These are phyloP conservation scores for Oikopleura albicans DNA, from an alignment of 23 tunicate genomes.

Conservation along the genomic window DNA sequence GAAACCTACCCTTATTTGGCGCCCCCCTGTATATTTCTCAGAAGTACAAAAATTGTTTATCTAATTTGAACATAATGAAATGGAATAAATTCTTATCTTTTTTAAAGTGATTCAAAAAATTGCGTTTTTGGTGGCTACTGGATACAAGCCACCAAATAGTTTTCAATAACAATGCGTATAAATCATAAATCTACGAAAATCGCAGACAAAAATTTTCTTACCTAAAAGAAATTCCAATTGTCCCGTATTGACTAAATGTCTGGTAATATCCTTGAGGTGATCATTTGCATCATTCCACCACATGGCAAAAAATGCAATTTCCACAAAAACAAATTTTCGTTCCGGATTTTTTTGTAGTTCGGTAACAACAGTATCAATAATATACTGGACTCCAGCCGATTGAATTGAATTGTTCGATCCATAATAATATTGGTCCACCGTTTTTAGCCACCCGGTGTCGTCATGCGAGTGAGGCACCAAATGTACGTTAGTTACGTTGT, in stretches of 20 bases:
- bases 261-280: constrained; percentile 18
- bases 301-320: constrained; percentile 69
- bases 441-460: constrained; percentile 94
- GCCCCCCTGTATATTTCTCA: too few relatives aligned
- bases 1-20: too few relatives aligned
- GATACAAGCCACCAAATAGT: too few relatives aligned
- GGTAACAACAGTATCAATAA: constrained; percentile 66
- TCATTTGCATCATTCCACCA: constrained; percentile 77
- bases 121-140: too few relatives aligned
- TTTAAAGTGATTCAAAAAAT: too few relatives aligned
- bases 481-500: constrained; percentile 14
- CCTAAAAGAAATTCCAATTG: background rate
- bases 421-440: constrained; percentile 91
- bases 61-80: too few relatives aligned
- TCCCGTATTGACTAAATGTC: background rate
- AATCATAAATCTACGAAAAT: too few relatives aligned
- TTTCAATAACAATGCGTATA: too few relatives aligned
- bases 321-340: constrained; percentile 63
- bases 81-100: too few relatives aligned
- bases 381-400: constrained; percentile 72
- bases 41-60: too few relatives aligned
- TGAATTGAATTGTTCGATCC: constrained; percentile 22
- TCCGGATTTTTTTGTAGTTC: constrained; percentile 33
- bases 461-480: constrained; percentile 94
- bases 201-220: too few relatives aligned